Evolutionary conservation across 2,797 vertebrate species (phyloP).

Genomic region (Dallia pectoralis): DNA sequence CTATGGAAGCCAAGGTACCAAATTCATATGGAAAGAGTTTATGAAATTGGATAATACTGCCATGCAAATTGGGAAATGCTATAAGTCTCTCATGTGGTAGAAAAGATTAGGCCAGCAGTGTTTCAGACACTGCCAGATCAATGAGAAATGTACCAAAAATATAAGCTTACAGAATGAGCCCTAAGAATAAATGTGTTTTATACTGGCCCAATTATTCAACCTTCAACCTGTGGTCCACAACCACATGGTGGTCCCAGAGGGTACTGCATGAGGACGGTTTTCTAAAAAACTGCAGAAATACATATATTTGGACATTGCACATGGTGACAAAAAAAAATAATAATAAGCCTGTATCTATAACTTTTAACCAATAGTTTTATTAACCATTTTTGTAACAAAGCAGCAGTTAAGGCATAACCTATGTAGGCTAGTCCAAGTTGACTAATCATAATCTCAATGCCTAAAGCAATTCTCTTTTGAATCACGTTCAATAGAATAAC

Average conservation of each 20-base stretch:
- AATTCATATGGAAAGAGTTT: constrained; percentile 58
- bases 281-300: no score
- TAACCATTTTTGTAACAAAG: not conserved
- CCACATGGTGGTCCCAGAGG: no score
- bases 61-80: constrained; percentile 52
- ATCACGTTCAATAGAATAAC: constrained; percentile 57
- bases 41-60: constrained; percentile 25
- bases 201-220: no score
- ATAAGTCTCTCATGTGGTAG: constrained; percentile 37
- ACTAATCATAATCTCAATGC: constrained; percentile 43
- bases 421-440: constrained; percentile 19
- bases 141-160: constrained; percentile 36
- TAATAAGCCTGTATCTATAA: no score
- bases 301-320: no score
- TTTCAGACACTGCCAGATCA: constrained; percentile 28
- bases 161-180: not conserved
- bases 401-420: not conserved
- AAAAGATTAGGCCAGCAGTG: constrained; percentile 18
- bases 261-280: no score
- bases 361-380: not conserved
- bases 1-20: constrained; percentile 66
- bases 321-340: no score
- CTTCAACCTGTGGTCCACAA: no score
- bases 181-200: not conserved
- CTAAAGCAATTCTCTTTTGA: constrained; percentile 38